Evolutionary conservation across 2,113 vertebrate genomes (phyloP), one percentile per base, ranked within the genome.

Genomic region (Centropus bengalensis): DNA sequence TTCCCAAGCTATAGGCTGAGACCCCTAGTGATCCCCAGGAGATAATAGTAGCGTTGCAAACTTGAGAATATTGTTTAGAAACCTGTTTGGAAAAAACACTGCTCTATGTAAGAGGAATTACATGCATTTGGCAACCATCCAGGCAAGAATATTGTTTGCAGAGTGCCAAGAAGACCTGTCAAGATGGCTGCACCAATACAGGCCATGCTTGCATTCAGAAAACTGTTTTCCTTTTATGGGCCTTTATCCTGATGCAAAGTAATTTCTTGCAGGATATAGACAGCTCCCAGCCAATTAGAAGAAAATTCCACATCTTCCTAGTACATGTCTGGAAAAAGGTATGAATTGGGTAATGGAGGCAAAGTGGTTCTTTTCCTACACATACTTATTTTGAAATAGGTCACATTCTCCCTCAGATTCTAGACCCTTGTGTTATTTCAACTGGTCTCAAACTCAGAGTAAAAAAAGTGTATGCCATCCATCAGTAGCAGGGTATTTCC

Each of bases 201-300:
- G 91, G 89, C 84, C 89, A 56, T 22, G 44, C 38, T 70, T 63
- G 84, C 75, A 89, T 95, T 85, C 78, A 82, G 84, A 71, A 94
- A 94, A 89, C 70, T 59, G 32, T 73, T 94, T 91, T 82, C 27
- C 55, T 93, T 87, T 89, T 86, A 59, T 23, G 88, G 71, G 86
- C 78, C 86, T 82, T 82, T 42, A 89, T 69, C 36, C 40, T 77
- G 49, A 91, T 70, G 51, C 10, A 78, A 91, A 91, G 18, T 44
- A 26, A 67, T 83, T 78, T 89, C 44, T 81, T 70, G 42, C 52
- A 96, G 64, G 85, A 89, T 38, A 88, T 16, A 74, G n/a, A 81
- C 10, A 74, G 67, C 30, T 27, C 52, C 8, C 82, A 83, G 76
- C 52, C 89, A 95, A 88, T 91, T 74, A 62, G 51, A 93, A 89